Evolutionary conservation across 2,113 vertebrate species (phyloP), one percentile per base, ranked within the genome.

Genomic region (Antechinus flavipes): DNA sequence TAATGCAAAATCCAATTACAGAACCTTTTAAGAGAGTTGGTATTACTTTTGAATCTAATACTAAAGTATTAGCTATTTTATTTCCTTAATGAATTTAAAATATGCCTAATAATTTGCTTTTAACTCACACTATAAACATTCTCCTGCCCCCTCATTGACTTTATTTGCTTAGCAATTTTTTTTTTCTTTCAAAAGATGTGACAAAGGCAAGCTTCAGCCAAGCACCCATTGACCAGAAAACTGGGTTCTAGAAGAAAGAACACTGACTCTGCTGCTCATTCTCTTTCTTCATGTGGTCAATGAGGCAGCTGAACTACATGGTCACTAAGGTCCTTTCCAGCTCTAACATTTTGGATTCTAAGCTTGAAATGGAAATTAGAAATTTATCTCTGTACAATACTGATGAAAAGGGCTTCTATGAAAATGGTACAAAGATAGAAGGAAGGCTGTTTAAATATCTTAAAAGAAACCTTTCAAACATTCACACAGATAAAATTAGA

Each of bases 1-100:
- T 91, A 54, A 91, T 91, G n/a, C 94, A 94, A 95, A 95, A 50
- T 47, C 8, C 26, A 91, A 30, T 92, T n/a, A 54, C 4, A 53
- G 4, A 42, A n/a, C 12, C 16, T 94, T 93, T 94, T 14, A 56
- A 94, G 93, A 91, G 90, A 68, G 49, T 84, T 42, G 35, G n/a
- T 84, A 84, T 84, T 84, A n/a, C n/a, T 84, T 84, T 84, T 84
- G 0, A 84, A 42, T 84, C 19, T 42, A 76, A n/a, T 76, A n/a
- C 19, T 19, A n/a, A 76, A 76, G 14, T 76, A 76, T 76, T 76
- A 68, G 35, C 14, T 7, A 84, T 30, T 84, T 55, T 22, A 54
- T 23, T 84, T 84, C 14, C 68, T 84, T 84, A 84, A 4, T 84
- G 68, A 84, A n/a, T 16, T 84, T 42, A 84, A 84, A 84, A 84